Conservation (phyloP, 2,888 invertebrate genomes). For the Conus canariensis region DNA sequence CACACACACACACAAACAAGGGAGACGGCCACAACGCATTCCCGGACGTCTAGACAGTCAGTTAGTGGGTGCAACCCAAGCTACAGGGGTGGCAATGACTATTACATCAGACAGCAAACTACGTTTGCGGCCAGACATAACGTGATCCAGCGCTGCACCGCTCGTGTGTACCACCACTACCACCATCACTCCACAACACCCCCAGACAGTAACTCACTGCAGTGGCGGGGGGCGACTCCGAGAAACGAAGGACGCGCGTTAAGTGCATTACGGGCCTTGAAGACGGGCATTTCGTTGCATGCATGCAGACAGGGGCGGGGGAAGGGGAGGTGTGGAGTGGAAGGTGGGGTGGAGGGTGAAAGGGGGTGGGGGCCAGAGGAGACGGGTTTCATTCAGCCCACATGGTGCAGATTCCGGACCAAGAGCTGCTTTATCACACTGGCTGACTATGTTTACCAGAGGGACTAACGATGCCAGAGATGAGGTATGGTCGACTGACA, state of each 20-base stretch:
- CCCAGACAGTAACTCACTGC: background rate
- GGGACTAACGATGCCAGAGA: no score
- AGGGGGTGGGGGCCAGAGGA: background rate
- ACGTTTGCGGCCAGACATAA: slow-evolving; percentile 38
- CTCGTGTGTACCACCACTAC: no score
- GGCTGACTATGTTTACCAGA: no score
- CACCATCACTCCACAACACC: background rate
- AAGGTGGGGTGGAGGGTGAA: no score
- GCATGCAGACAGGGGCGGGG: background rate
- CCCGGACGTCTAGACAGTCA: slow-evolving; percentile 27
- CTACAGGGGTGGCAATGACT: slow-evolving; percentile 5
- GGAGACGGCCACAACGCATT: background rate
- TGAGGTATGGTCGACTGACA: background rate
- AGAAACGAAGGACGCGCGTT: background rate
- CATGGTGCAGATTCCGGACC: background rate
- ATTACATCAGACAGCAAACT: slow-evolving; percentile 28
- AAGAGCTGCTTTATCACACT: no score
- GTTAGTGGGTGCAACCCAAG: slow-evolving; percentile 27
- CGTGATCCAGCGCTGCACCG: slow-evolving; percentile 24
- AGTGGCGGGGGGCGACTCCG: background rate
- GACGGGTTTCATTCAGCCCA: background rate
- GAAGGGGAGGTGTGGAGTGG: no score
- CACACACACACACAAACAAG: background rate
- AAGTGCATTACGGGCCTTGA: background rate
- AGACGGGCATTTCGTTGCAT: background rate